Evolutionary conservation across 2,888 invertebrate species (phyloP).

Genomic region (Drosophila aldrichi): DNA sequence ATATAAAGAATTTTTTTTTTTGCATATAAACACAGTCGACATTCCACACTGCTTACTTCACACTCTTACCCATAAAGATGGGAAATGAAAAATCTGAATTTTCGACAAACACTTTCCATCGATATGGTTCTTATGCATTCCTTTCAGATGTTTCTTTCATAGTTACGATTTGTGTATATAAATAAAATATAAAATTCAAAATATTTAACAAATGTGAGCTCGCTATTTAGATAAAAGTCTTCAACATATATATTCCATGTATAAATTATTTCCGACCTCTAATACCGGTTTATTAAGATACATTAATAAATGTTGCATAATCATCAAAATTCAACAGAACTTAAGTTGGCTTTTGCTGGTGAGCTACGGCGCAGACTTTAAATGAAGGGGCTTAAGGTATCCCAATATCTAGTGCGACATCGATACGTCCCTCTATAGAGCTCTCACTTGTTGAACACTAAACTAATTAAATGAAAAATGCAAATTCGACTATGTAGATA

Average conservation of each 20-base stretch:
- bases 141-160: conserved; percentile 69
- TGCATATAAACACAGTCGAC: background rate
- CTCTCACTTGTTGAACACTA: conserved; percentile 24
- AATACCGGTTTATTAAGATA: background rate
- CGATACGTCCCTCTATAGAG: background rate
- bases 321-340: background rate
- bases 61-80: background rate
- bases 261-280: background rate
- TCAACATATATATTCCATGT: background rate
- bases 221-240: background rate
- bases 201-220: background rate
- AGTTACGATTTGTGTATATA: conserved; percentile 39
- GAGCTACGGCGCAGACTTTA: background rate
- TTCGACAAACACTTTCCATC: background rate
- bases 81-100: background rate
- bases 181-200: background rate
- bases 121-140: conserved; percentile 44
- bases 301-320: too few species aligned
- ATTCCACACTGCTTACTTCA: background rate
- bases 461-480: background rate
- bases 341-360: background rate
- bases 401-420: background rate
- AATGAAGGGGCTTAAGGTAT: too few species aligned
- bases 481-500: background rate
- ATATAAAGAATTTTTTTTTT: too few species aligned